phyloP scores from a whole-genome alignment of 2,113 vertebrate species.

The Gobio gobio region DNA sequence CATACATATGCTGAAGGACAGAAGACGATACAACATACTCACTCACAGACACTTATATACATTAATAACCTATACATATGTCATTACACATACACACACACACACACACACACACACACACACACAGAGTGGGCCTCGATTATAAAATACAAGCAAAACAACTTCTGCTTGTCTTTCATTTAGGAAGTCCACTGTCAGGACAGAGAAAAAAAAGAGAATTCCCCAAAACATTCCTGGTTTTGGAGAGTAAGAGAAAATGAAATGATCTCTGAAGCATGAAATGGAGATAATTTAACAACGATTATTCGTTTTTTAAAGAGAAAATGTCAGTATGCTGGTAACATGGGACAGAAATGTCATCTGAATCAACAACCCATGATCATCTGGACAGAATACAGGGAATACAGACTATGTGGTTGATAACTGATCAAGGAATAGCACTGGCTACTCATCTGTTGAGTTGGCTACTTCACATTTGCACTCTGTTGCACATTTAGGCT shows the following conservation, averaged over 20 bases:
- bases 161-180: constrained; percentile 2
- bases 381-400: constrained; percentile 68
- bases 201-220: neutral
- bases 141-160: constrained; percentile 35
- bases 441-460: constrained; percentile 46
- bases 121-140: constrained; percentile 33
- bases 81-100: constrained; percentile 36
- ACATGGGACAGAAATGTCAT: constrained; percentile 62
- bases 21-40: constrained; percentile 18
- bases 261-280: constrained; percentile 1
- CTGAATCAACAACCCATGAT: constrained; percentile 76
- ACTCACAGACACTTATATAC: constrained; percentile 9
- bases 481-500: constrained; percentile 39
- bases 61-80: constrained; percentile 37
- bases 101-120: constrained; percentile 46
- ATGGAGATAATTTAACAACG: neutral
- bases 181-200: constrained; percentile 1
- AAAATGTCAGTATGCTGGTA: constrained; percentile 33
- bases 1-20: constrained; percentile 32
- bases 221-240: neutral
- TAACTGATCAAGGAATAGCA: constrained; percentile 42
- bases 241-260: neutral
- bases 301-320: neutral
- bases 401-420: constrained; percentile 53
- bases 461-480: neutral